Base-by-base conservation (phyloP, 2,113 vertebrate species). In the Danio rerio region DNA sequence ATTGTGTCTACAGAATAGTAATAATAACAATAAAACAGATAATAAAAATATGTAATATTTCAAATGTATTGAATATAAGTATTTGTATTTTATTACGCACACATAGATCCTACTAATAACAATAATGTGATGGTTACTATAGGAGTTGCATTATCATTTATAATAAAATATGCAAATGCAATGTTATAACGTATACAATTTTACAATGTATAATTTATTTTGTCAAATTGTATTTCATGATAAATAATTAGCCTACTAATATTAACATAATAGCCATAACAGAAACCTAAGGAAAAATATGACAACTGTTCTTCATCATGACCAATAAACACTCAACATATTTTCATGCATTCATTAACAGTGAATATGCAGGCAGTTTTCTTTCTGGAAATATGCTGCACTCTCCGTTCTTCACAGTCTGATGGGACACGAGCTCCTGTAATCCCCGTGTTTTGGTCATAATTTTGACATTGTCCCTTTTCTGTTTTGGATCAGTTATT, bases 361-460 rank as follows among this genome's bases (percentile, higher is more conserved):
- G 5, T 40, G 7, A 7, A 66, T 40, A 65, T 65, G 8, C 78
- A 50, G 58, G 65, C 65, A 9, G 16, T 53, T 49, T 49, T 43
- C n/a, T 20, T 42, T 45, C 4, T 71, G 18, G 49, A 15, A 47
- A 21, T 47, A 59, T 31, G 16, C 53, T 43, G 58, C 72, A 74
- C 72, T 53, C 52, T 58, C 40, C 31, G 50, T 73, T 73, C 49
- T 72, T 21, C 50, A 43, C 15, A 11, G 52, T 75, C 55, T 15
- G n/a, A 74, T 9, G 21, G 21, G 50, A 50, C 7, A 12, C 16
- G 52, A 74, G 72, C 52, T 43, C 71, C 9, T 31, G 21, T 55
- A 74, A 50, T 55, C 56, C 70, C 59, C 72, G 10, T 52, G n/a
- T 69, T 87, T 81, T 87, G 78, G 78, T 62, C 55, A 78, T 52